Evolutionary conservation across 2,113 vertebrate genomes (phyloP), one percentile per base, ranked within the genome.

Genomic region (Chloropsis cyanopogon): DNA sequence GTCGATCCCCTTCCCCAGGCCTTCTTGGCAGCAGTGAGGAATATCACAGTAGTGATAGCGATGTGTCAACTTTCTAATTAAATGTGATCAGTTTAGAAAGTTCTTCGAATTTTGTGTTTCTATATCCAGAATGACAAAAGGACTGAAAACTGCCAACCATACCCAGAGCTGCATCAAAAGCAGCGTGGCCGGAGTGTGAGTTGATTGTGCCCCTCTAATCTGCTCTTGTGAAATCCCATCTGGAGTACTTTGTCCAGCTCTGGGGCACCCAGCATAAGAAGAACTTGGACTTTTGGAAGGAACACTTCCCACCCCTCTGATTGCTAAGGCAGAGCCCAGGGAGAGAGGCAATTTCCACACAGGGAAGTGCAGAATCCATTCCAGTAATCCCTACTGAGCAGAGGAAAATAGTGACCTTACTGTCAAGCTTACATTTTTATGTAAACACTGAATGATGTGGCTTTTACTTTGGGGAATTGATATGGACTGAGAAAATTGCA

Each of bases 401-500:
- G 37, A 72, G 49, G 77, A 86, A 82, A 95, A 42, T 14, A 86
- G 49, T 0, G 0, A 63, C 59, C 61, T 86, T 65, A 29, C 31
- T 72, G 73, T 81, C 65, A 39, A 73, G 39, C 47, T 79, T 52
- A 70, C 7, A 4, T 90, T 93, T 82, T 89, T 70, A 31, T 94
- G 73, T 86, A 24, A 88, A 56, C 22, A 15, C 25, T 59, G 37
- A 59, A 64, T 52, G 44, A 41, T 66, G 37, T 26, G 22, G 12
- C 10, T 41, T 88, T 90, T 90, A 68, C 49, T 94, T 94, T 56
- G 9, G 56, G 76, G 69, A 93, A 90, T 44, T 64, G 41, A 88
- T 78, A 61, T 0, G 4, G 41, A 60, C 69, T 39, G 69, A 75
- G 68, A 64, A 93, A 94, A 86, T 68, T 59, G 52, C 60, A 50